These are phyloP conservation scores for Megalopta genalis DNA, from an alignment of 1,140 invertebrate genomes.

Conservation along the genomic window DNA sequence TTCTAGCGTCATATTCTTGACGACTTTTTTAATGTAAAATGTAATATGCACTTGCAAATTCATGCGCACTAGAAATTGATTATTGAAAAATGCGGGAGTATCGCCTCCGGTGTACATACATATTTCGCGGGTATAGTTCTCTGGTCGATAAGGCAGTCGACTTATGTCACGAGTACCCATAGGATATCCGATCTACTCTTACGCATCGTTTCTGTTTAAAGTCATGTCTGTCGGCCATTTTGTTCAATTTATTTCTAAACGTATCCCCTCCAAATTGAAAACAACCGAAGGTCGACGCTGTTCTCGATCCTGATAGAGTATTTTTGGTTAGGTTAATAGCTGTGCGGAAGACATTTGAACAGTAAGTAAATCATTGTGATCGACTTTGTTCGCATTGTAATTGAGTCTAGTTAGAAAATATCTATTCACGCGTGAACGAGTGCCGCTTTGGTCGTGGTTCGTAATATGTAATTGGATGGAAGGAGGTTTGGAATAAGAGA, in stretches of 20 bases:
- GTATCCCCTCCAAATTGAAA: conserved; percentile 74
- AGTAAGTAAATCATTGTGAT: conserved; percentile 70
- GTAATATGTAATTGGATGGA: conserved; percentile 55
- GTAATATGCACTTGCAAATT: no score
- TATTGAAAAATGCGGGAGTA: no score
- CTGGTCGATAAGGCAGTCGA: no score
- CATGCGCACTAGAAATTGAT: no score
- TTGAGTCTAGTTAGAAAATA: conserved; percentile 33
- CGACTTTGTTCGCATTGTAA: conserved; percentile 15
- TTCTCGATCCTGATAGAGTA: conserved; percentile 67
- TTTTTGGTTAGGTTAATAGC: conserved; percentile 76
- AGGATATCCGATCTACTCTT: no score
- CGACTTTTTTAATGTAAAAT: no score
- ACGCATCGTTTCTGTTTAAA: not conserved
- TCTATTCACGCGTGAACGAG: conserved; percentile 6
- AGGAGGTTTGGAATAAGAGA: conserved; percentile 59
- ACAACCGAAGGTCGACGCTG: conserved; percentile 79
- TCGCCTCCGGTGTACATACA: no score
- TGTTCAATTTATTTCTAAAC: conserved; percentile 75
- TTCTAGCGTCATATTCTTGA: no score
- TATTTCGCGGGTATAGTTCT: no score
- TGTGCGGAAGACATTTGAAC: conserved; percentile 59
- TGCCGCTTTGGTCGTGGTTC: conserved; percentile 27
- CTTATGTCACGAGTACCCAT: no score
- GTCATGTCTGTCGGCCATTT: conserved; percentile 71